Evolutionary conservation across 2,113 vertebrate genomes (phyloP), one percentile per base, ranked within the genome.

Genomic region (Oncorhynchus masou): DNA sequence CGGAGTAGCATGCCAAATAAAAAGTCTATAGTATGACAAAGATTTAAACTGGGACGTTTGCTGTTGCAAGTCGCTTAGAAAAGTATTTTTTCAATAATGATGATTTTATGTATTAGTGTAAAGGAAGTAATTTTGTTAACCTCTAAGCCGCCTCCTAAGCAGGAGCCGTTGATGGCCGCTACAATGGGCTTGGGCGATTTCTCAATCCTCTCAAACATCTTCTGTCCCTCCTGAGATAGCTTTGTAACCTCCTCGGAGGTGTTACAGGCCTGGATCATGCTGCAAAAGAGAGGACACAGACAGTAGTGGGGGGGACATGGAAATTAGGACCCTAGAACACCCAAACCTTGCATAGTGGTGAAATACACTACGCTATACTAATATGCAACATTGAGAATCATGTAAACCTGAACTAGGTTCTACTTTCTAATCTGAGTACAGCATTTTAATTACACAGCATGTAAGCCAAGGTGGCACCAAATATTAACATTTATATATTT

Each of bases 121-220:
- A 48, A 2, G 5, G n/a, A 13, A 64, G 6, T 68, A 1, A 45
- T 9, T 54, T 16, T 54, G 1, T 73, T 27, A 91, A 98, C 97
- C 96, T 99, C 97, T 49, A 99, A 91, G 11, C 98, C 98, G 81
- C 97, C 98, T 86, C 98, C 98, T 81, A 99, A 85, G 85, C 97
- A 99, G 68, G 96, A 92, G 24, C 98, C 98, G 64, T 93, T 98
- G 92, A 99, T 99, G 80, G 98, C 98, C 71, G 98, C 97, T 1
- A 99, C 97, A 0, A 99, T 12, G 0, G 98, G 98, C 71, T 96
- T 99, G 15, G 95, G 79, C 69, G 97, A 99, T 20, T 95, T 95
- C 88, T 98, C 97, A 59, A 99, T 91, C 81, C 88, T 94, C 48
- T 95, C 94, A 75, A 99, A 93, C 89, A 94, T 95, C 86, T 91